phyloP scores from a whole-genome alignment of 1,140 invertebrate species.

The Papilio dardanus region DNA sequence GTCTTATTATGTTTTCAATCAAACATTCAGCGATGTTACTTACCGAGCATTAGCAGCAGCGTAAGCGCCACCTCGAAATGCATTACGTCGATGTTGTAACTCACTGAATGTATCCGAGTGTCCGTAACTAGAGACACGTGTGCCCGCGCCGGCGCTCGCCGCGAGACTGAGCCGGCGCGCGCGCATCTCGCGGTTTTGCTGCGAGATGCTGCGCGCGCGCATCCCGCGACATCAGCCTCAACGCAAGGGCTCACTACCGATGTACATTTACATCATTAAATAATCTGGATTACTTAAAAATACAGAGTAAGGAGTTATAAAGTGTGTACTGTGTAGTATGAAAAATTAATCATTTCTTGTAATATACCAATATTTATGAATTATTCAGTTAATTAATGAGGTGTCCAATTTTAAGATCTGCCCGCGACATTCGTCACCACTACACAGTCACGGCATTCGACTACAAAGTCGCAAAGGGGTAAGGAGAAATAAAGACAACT shows the following conservation, averaged over 20 bases:
- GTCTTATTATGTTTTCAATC: neutral
- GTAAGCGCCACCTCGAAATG: conserved; percentile 40
- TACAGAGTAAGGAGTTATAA: neutral
- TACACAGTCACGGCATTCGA: too few species aligned
- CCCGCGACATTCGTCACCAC: too few species aligned
- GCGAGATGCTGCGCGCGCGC: conserved; percentile 46
- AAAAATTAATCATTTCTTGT: neutral
- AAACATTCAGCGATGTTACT: too few species aligned
- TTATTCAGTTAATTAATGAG: neutral
- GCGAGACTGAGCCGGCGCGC: conserved; percentile 37
- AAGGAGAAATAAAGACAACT: neutral
- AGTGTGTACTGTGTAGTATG: neutral
- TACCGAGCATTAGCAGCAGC: conserved; percentile 45
- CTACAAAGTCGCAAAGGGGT: neutral
- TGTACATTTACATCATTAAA: neutral
- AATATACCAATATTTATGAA: neutral
- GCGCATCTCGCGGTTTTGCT: conserved; percentile 40
- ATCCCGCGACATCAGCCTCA: neutral
- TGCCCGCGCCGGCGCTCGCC: conserved; percentile 22
- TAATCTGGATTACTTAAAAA: neutral
- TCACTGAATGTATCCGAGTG: conserved; percentile 16
- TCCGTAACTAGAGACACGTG: conserved; percentile 8
- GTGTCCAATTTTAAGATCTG: neutral
- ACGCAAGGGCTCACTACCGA: neutral
- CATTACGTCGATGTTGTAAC: conserved; percentile 36